These are phyloP conservation scores for Ridgeia piscesae DNA, from an alignment of 1,140 invertebrate genomes.

Conservation along the genomic window DNA sequence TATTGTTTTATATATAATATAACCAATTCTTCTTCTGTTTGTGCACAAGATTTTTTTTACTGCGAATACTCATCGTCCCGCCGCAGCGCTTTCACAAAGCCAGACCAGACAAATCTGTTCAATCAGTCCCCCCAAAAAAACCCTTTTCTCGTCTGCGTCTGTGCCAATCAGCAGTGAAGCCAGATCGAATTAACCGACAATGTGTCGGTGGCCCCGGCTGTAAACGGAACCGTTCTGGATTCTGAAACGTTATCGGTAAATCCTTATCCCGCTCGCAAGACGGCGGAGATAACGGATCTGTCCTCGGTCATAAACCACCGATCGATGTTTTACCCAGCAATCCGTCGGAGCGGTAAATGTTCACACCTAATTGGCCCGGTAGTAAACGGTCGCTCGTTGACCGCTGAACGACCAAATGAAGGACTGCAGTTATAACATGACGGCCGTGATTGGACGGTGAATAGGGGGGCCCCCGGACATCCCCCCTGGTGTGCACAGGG, in stretches of 20 bases:
- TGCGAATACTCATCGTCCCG: background rate
- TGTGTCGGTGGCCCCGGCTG: too few relatives aligned
- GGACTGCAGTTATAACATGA: background rate
- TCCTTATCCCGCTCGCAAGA: background rate
- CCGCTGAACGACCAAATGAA: background rate
- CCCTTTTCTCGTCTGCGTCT: background rate
- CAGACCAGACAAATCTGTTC: background rate
- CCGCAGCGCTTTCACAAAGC: background rate
- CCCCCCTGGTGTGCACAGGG: background rate
- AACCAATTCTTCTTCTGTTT: too few relatives aligned
- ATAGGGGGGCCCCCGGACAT: background rate
- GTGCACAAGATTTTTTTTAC: background rate
- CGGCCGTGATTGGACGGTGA: background rate
- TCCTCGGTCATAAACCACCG: background rate
- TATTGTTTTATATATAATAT: too few relatives aligned
- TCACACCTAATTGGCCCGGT: background rate
- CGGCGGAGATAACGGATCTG: background rate
- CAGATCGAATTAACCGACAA: background rate
- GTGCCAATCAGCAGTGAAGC: background rate
- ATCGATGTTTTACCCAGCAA: background rate
- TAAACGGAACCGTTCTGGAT: background rate
- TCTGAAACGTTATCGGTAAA: background rate
- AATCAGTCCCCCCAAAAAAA: background rate
- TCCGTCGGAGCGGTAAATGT: background rate
- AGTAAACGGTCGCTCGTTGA: background rate